phyloP scores from a whole-genome alignment of 1,140 invertebrate genomes.

The Drosophila tsacasi region DNA sequence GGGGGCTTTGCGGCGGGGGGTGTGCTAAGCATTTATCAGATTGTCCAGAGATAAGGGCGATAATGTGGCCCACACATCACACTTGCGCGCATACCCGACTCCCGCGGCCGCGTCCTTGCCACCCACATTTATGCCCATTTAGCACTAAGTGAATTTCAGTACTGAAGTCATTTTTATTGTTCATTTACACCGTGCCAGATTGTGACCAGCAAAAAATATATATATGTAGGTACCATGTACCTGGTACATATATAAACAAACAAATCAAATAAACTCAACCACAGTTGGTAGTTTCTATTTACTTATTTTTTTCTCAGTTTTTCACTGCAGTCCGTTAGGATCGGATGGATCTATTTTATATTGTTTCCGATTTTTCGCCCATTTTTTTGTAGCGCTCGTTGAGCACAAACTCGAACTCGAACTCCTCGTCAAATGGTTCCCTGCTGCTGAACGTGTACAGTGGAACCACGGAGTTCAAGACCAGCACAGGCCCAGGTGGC shows the following conservation, averaged over 20 bases:
- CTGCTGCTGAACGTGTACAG: slow-evolving; percentile 69
- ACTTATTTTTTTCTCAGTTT: slow-evolving; percentile 28
- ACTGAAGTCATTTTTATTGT: slow-evolving; percentile 63
- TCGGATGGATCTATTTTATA: slow-evolving; percentile 29
- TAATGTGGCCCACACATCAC: slow-evolving; percentile 50
- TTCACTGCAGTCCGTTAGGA: slow-evolving; percentile 36
- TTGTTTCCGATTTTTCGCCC: slow-evolving; percentile 3
- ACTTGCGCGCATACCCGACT: slow-evolving; percentile 3
- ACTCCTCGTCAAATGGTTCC: slow-evolving; percentile 74
- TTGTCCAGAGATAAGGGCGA: slow-evolving; percentile 62
- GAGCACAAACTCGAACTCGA: slow-evolving; percentile 69
- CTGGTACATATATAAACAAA: background rate
- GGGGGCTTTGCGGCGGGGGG: slow-evolving; percentile 1
- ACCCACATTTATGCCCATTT: slow-evolving; percentile 20
- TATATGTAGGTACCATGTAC: no score
- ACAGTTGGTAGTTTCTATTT: slow-evolving; percentile 44
- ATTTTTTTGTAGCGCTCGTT: slow-evolving; percentile 60
- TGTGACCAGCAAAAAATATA: slow-evolving; percentile 19
- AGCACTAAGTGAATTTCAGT: slow-evolving; percentile 49
- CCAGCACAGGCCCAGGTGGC: slow-evolving; percentile 15
- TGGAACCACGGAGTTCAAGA: slow-evolving; percentile 65
- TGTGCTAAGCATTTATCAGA: slow-evolving; percentile 60
- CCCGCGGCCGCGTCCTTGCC: background rate
- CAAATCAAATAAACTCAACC: slow-evolving; percentile 33
- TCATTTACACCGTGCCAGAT: slow-evolving; percentile 60